Base-by-base conservation (phyloP, 2,797 vertebrate genomes). In the Eutrigla gurnardus region DNA sequence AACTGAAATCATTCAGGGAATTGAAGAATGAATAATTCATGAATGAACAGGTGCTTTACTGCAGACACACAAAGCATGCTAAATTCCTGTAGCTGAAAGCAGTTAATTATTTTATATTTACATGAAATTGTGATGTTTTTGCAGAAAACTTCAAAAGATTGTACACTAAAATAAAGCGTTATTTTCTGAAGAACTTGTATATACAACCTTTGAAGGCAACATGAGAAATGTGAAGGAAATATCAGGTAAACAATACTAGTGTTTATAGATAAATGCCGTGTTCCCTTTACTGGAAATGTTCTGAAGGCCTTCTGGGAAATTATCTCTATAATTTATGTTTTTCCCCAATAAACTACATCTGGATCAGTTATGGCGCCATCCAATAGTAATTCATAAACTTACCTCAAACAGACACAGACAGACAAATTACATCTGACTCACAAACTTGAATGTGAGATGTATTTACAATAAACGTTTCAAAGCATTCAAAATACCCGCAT, bases 391-490 rank as follows among this genome's bases (percentile, higher is more conserved):
- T 47, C 2, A 13, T 13, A 25, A 58, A 46, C 6, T 47, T 4
- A 14, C 3, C 5, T 7, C 14, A 25, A 6, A 68, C n/a, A 76
- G 0, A 70, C 7, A 53, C 11, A 63, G 3, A 49, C 11, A 59
- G 37, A 63, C 39, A 70, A 59, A 49, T 52, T 1, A 69, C 67
- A 12, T 10, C 45, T 37, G 25, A 25, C 25, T 25, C 25, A 55
- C 47, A 65, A 25, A 50, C 57, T 7, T 70, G 35, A 52, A 11
- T 55, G 12, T 25, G 2, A 43, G 10, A 53, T 53, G 7, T 78
- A 77, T 75, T 79, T 69, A 66, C 59, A 73, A 47, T 18, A 33
- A 52, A 42, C 3, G 0, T 50, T 78, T 59, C 72, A 59, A 60
- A 77, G 12, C 13, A 73, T 7, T 11, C 54, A 52, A 73, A 45